These are phyloP conservation scores for Drosophila birchii DNA, from an alignment of 2,888 invertebrate genomes.

Conservation along the genomic window DNA sequence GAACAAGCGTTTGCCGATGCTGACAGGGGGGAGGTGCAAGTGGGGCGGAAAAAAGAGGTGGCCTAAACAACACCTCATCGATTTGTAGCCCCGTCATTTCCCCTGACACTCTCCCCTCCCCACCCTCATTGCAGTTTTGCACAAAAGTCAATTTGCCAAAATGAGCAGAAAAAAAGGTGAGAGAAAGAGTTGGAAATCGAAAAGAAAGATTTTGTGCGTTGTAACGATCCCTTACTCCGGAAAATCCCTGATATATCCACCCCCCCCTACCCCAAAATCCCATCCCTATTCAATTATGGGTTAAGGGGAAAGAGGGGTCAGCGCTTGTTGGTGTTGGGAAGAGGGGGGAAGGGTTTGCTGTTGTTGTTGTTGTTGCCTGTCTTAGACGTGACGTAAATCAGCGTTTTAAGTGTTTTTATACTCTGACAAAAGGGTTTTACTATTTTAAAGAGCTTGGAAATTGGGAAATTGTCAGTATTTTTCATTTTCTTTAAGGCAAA, in stretches of 20 bases:
- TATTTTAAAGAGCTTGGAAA: not conserved
- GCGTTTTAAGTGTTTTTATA: conserved; percentile 71
- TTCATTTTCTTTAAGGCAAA: too few relatives aligned
- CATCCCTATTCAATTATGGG: conserved; percentile 53
- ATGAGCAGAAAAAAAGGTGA: conserved; percentile 32
- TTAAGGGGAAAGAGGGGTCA: conserved; percentile 8
- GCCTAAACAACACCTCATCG: conserved; percentile 61
- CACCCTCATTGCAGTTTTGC: conserved; percentile 28
- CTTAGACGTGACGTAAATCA: conserved; percentile 77
- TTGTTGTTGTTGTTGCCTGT: conserved; percentile 47
- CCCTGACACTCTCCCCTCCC: not conserved
- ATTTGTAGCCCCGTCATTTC: conserved; percentile 72
- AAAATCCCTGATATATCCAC: conserved; percentile 1
- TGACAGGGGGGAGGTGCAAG: not conserved
- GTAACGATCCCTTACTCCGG: conserved; percentile 62
- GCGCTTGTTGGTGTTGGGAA: not conserved
- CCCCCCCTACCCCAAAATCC: not conserved
- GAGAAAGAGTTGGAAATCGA: conserved; percentile 2
- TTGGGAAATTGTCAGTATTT: too few relatives aligned
- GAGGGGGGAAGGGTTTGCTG: not conserved
- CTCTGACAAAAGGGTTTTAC: not conserved
- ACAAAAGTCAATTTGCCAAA: conserved; percentile 75
- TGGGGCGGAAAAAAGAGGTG: not conserved
- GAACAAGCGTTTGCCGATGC: conserved; percentile 5
- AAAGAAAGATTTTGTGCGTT: conserved; percentile 61